Conservation (phyloP, 2,797 vertebrate genomes). For the Clarias platycephalus region DNA sequence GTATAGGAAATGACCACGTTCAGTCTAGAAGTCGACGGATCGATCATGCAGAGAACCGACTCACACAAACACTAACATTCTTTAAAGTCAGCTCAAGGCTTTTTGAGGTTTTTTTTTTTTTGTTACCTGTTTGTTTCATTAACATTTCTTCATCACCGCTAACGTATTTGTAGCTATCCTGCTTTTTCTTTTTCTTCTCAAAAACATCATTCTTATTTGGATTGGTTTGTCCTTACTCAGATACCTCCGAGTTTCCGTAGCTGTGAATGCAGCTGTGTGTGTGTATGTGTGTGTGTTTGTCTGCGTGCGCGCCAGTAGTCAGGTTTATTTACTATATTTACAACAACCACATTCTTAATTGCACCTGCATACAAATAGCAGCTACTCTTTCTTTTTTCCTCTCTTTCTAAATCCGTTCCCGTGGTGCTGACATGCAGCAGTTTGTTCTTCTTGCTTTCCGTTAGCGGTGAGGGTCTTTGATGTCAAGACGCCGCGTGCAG, state of each 20-base stretch:
- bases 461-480: slow-evolving; percentile 44
- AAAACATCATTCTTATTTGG: not conserved
- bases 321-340: not conserved
- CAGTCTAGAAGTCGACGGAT: too few relatives aligned
- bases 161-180: not conserved
- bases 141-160: not conserved
- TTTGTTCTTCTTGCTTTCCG: slow-evolving; percentile 34
- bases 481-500: slow-evolving; percentile 38
- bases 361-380: not conserved
- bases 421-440: slow-evolving; percentile 34
- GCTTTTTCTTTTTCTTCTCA: not conserved
- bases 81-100: too few relatives aligned
- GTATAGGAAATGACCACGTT: not conserved
- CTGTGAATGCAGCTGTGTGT: too few relatives aligned
- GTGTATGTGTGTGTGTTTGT: too few relatives aligned
- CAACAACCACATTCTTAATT: not conserved
- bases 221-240: not conserved
- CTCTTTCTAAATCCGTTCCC: not conserved
- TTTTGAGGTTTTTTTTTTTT: too few relatives aligned
- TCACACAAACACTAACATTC: too few relatives aligned
- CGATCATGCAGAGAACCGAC: not conserved
- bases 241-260: too few relatives aligned
- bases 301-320: too few relatives aligned
- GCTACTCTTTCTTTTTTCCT: not conserved
- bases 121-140: not conserved